Evolutionary conservation across 2,113 vertebrate species (phyloP).

Genomic region (Nothobranchius kuhntae): DNA sequence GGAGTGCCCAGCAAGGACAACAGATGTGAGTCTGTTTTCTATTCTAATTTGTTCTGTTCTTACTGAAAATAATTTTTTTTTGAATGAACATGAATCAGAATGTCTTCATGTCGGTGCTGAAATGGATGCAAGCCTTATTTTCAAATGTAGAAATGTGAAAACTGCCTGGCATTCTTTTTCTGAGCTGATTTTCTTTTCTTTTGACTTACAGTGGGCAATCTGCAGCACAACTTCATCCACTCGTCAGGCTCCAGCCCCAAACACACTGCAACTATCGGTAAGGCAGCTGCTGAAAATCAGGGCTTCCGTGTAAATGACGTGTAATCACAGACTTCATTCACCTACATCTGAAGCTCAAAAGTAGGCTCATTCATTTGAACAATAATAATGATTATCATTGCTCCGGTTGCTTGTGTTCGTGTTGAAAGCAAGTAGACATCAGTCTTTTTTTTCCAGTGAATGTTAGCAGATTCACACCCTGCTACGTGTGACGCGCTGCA

Average conservation of each 20-base stretch:
- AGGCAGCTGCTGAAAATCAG: slow-evolving; percentile 51
- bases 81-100: slow-evolving; percentile 3
- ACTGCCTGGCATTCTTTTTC: slow-evolving; percentile 49
- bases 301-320: slow-evolving; percentile 42
- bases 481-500: slow-evolving; percentile 4
- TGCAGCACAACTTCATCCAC: slow-evolving; percentile 90
- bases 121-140: slow-evolving; percentile 1
- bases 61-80: neutral
- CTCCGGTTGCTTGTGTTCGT: slow-evolving; percentile 35
- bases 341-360: slow-evolving; percentile 46
- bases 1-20: slow-evolving; percentile 85
- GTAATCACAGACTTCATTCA: slow-evolving; percentile 50
- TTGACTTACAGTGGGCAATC: slow-evolving; percentile 83
- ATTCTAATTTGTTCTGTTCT: neutral
- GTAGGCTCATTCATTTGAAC: slow-evolving; percentile 47
- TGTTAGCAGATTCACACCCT: slow-evolving; percentile 45
- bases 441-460: slow-evolving; percentile 30
- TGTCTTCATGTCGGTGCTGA: slow-evolving; percentile 2
- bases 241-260: slow-evolving; percentile 86
- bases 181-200: slow-evolving; percentile 63
- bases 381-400: slow-evolving; percentile 57
- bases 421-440: slow-evolving; percentile 42
- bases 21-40: slow-evolving; percentile 79
- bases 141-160: slow-evolving; percentile 22
- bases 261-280: slow-evolving; percentile 87